Conservation (phyloP, 2,113 vertebrate species). For the Microcebus ravelobensis region DNA sequence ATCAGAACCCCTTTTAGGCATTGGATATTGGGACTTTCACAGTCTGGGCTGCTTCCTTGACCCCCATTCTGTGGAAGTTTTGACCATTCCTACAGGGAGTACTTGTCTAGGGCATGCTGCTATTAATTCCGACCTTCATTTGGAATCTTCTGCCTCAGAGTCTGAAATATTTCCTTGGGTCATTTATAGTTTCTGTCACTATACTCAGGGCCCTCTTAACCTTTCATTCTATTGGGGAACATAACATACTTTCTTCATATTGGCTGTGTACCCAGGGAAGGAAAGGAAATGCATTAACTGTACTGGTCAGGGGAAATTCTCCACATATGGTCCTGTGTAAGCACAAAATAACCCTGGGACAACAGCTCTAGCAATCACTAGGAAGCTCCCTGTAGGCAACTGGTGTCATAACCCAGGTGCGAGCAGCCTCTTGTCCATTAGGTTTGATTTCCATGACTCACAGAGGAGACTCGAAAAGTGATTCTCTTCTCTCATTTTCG, state of each 20-base stretch:
- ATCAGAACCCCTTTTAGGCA: neutral
- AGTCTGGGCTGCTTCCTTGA: neutral
- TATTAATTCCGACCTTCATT: slow-evolving; percentile 22
- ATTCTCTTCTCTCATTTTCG: neutral
- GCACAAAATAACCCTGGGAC: neutral
- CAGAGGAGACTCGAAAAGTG: slow-evolving; percentile 35
- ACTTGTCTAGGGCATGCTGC: neutral
- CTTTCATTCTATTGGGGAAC: neutral
- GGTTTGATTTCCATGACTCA: slow-evolving; percentile 37
- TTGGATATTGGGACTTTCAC: neutral
- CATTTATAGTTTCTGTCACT: neutral
- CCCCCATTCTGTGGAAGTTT: neutral
- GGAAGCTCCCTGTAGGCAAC: neutral
- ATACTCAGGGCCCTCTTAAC: neutral
- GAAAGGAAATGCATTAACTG: neutral
- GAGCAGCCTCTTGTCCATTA: neutral
- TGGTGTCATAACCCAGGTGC: neutral
- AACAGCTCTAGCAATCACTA: neutral
- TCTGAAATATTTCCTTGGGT: neutral
- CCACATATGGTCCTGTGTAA: neutral
- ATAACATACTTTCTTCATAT: neutral
- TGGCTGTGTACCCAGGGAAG: neutral
- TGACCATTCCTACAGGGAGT: neutral
- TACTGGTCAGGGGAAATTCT: neutral
- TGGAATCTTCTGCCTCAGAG: neutral